These are phyloP conservation scores for Pollenia angustigena DNA, from an alignment of 2,888 invertebrate genomes.

Conservation along the genomic window DNA sequence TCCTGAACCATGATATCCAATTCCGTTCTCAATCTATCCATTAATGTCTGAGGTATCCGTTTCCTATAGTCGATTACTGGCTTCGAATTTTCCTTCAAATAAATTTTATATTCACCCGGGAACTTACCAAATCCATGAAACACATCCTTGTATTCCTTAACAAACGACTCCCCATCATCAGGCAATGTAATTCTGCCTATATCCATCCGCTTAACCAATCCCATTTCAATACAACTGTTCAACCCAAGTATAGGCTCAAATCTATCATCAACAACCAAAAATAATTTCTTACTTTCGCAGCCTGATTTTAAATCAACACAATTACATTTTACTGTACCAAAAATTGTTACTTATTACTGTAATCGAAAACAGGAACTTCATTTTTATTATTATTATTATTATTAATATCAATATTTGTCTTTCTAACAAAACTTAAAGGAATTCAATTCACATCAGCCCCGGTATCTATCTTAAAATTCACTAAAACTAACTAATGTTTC, in stretches of 20 bases:
- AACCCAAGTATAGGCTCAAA: constrained; percentile 37
- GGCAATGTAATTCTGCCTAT: constrained; percentile 2
- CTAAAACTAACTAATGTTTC: too few relatives aligned
- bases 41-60: background rate
- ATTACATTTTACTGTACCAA: constrained; percentile 33
- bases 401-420: too few relatives aligned
- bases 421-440: too few relatives aligned
- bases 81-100: background rate
- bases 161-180: background rate
- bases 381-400: constrained; percentile 44
- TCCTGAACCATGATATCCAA: background rate
- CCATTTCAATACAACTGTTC: background rate
- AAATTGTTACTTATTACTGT: constrained; percentile 65
- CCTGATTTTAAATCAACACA: constrained; percentile 23
- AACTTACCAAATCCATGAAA: constrained; percentile 19
- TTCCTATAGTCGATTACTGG: constrained; percentile 16
- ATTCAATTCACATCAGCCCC: too few relatives aligned
- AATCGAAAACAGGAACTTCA: constrained; percentile 65
- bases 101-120: too few relatives aligned
- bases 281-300: background rate
- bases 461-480: too few relatives aligned
- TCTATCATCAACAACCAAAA: constrained; percentile 30
- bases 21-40: constrained; percentile 1
- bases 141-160: constrained; percentile 6
- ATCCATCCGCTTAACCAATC: constrained; percentile 2